Percentiles rank a stretch among this genome's conserved stretches.
These are phyloP conservation scores for Spongilla lacustris DNA, from an alignment of 37 sponge, comb jelly and placozoan genomes.

Conservation along the genomic window DNA sequence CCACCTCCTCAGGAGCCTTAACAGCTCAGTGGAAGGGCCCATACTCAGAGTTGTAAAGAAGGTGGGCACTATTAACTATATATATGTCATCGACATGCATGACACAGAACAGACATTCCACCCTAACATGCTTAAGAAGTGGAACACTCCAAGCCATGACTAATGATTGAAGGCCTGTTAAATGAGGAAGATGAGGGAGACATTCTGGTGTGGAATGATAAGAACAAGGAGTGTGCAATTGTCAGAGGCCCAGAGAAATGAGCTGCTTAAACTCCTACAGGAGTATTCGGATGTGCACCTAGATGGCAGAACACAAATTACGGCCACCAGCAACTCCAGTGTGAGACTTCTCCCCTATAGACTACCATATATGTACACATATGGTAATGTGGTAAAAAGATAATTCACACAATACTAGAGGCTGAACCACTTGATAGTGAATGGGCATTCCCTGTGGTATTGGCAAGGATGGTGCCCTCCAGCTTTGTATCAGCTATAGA, in stretches of 20 bases:
- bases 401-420: neutral
- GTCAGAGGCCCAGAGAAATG: too few species aligned
- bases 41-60: constrained; percentile 11
- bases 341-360: neutral
- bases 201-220: too few species aligned
- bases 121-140: constrained; percentile 26
- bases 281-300: neutral
- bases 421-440: constrained; percentile 4
- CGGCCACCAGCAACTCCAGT: neutral
- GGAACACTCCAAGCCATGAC: constrained; percentile 9
- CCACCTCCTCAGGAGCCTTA: neutral
- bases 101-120: constrained; percentile 11
- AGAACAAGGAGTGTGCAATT: too few species aligned
- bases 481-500: neutral
- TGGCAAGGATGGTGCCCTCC: neutral
- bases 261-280: too few species aligned
- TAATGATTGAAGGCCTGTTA: too few species aligned
- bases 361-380: neutral
- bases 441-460: neutral
- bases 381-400: neutral
- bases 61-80: constrained; percentile 16
- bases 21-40: constrained; percentile 24
- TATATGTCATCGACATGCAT: constrained; percentile 13
- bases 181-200: too few species aligned
- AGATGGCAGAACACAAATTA: too few species aligned